phyloP scores from a whole-genome alignment of 2,888 invertebrate genomes.

The Sericinus montela region DNA sequence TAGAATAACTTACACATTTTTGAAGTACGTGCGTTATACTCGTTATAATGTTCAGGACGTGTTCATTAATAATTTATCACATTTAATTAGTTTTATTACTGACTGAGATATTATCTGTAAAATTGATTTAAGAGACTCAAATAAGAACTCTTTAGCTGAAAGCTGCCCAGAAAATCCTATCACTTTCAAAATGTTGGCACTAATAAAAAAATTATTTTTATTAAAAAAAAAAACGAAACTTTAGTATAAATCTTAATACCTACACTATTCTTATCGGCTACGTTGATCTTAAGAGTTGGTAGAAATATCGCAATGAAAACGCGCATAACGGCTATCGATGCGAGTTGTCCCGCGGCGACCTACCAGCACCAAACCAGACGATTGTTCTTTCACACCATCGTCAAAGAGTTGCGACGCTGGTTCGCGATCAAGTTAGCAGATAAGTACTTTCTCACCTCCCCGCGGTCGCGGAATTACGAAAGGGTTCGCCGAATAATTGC shows the following conservation, averaged over 20 bases:
- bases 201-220: too few species aligned
- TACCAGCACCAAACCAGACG: constrained; percentile 40
- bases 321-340: constrained; percentile 48
- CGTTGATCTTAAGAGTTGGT: constrained; percentile 38
- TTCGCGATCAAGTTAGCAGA: constrained; percentile 57
- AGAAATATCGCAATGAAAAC: constrained; percentile 59
- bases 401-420: constrained; percentile 65
- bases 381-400: constrained; percentile 67
- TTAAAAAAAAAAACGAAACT: constrained; percentile 31
- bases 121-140: too few species aligned
- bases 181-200: too few species aligned
- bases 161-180: too few species aligned
- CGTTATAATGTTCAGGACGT: too few species aligned
- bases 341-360: constrained; percentile 55
- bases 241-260: constrained; percentile 36
- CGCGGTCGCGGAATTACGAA: constrained; percentile 63
- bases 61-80: too few species aligned
- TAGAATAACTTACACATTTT: background rate
- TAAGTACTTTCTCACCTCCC: constrained; percentile 76
- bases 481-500: constrained; percentile 77
- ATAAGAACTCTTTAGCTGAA: too few species aligned
- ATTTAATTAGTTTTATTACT: too few species aligned
- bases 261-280: background rate
- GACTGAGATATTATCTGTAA: too few species aligned
- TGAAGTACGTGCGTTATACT: too few species aligned